A percentile compares a stretch with the other conserved stretches of the same genome.
phyloP scores from a whole-genome alignment of 2,888 invertebrate species.

The Cheilosia urbana region DNA sequence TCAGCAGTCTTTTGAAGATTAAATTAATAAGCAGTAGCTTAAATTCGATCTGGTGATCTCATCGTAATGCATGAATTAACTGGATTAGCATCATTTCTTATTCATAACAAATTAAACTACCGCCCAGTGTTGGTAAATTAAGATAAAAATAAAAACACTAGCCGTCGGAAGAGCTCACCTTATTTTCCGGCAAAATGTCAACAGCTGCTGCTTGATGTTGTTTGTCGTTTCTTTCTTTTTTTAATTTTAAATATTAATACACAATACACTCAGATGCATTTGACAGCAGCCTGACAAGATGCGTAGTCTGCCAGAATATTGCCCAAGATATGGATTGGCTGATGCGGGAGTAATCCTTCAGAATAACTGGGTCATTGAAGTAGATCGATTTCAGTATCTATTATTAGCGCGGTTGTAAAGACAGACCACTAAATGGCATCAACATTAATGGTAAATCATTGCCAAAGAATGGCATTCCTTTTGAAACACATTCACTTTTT shows the following conservation, averaged over 20 bases:
- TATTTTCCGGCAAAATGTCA: constrained; percentile 55
- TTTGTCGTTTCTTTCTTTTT: constrained; percentile 2
- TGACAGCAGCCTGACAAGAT: constrained; percentile 21
- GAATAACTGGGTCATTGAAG: constrained; percentile 2
- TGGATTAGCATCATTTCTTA: constrained; percentile 30
- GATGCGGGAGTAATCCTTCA: constrained; percentile 19
- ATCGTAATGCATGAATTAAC: constrained; percentile 12
- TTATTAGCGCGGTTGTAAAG: neutral
- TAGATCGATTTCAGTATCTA: neutral
- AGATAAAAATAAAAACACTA: constrained; percentile 24
- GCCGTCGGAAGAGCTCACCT: constrained; percentile 69
- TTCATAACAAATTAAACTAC: neutral
- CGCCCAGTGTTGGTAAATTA: constrained; percentile 33
- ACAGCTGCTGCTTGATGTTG: constrained; percentile 24
- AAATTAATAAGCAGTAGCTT: neutral
- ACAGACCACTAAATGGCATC: constrained; percentile 9
- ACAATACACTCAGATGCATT: constrained; percentile 28
- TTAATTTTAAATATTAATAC: constrained; percentile 23
- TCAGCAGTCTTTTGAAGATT: neutral
- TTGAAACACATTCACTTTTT: constrained; percentile 35
- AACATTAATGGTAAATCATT: no score
- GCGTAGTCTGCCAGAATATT: constrained; percentile 14
- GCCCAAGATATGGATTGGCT: neutral
- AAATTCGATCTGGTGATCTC: neutral
- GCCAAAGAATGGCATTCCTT: no score